Evolutionary conservation across 2,797 vertebrate genomes (phyloP).

Genomic region (Peromyscus melanophrys): DNA sequence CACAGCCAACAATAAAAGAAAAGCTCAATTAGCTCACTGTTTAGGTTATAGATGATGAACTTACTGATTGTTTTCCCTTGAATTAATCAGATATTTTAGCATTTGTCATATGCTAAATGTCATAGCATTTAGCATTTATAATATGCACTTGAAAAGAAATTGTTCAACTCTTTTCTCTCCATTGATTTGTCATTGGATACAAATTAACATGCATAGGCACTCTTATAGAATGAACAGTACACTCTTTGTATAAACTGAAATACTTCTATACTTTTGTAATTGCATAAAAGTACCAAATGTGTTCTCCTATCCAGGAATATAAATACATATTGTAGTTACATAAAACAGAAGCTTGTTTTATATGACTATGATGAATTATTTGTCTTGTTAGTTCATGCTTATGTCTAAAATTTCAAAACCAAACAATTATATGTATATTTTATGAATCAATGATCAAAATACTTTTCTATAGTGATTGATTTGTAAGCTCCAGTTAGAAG

Average conservation of each 20-base stretch:
- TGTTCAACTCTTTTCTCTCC: conserved; percentile 43
- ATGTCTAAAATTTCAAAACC: conserved; percentile 57
- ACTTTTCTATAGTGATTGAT: conserved; percentile 84
- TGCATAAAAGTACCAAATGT: too few species aligned
- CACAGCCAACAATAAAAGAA: background rate
- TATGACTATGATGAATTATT: conserved; percentile 73
- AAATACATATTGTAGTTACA: too few species aligned
- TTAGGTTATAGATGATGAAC: conserved; percentile 3
- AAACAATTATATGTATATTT: conserved; percentile 34
- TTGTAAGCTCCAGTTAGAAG: conserved; percentile 84
- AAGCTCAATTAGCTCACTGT: background rate
- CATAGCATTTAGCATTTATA: too few species aligned
- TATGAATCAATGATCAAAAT: conserved; percentile 82
- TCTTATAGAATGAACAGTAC: background rate
- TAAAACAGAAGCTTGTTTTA: too few species aligned
- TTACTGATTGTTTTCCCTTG: background rate
- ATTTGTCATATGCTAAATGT: background rate
- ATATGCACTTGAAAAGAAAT: background rate
- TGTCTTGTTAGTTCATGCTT: too few species aligned
- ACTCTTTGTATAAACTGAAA: too few species aligned
- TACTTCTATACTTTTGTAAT: too few species aligned
- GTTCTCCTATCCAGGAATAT: too few species aligned
- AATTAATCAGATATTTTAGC: conserved; percentile 48
- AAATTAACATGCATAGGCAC: conserved; percentile 38
- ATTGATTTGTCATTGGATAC: background rate